Evolutionary conservation across 1,140 invertebrate species (phyloP), one percentile per base, ranked within the genome.

Genomic region (Metopolophium dirhodum): DNA sequence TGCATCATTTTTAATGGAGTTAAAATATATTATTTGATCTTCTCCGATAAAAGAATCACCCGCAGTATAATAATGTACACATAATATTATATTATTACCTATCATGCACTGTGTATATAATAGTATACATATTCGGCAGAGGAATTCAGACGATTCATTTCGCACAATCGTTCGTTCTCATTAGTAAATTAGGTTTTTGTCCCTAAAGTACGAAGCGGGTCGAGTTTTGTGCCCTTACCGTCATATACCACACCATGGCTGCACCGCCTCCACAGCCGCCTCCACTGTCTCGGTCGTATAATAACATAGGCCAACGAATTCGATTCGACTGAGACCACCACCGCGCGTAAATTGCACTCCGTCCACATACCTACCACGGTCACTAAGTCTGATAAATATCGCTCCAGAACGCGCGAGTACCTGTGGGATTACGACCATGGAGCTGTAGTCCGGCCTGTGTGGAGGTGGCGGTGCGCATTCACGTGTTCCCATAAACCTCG

Each of bases 321-420:
- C 41, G 85, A 86, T 86, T 41, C 26, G 26, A 11, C 26, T 0
- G 14, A 86, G 45, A 86, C 26, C 26, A 41, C 26, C 2, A 11
- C n/a, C 35, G 20, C 9, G 35, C 20, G 85, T 86, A 86, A 45
- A 26, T 86, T 26, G 41, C 45, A 26, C 23, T 86, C 26, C 41
- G 1, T 86, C 6, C 45, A 47, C 7, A 86, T 47, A 47, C 41
- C 41, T 41, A 45, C 85, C 85, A 41, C 41, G 37, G 41, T 85
- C 83, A 85, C 83, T 86, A 86, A 86, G 41, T 86, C 85, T 86
- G 85, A 86, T 86, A 86, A 86, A 86, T 86, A 86, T 86, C 85
- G 26, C 9, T 18, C 85, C 85, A 26, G 41, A 86, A 86, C 41
- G 37, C 83, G 23, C 37, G 83, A 86, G 85, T 88, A 88, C 86